A percentile compares a stretch with the other conserved stretches of the same genome.
phyloP scores from a whole-genome alignment of 1,140 invertebrate genomes.

The Anastrepha ludens region DNA sequence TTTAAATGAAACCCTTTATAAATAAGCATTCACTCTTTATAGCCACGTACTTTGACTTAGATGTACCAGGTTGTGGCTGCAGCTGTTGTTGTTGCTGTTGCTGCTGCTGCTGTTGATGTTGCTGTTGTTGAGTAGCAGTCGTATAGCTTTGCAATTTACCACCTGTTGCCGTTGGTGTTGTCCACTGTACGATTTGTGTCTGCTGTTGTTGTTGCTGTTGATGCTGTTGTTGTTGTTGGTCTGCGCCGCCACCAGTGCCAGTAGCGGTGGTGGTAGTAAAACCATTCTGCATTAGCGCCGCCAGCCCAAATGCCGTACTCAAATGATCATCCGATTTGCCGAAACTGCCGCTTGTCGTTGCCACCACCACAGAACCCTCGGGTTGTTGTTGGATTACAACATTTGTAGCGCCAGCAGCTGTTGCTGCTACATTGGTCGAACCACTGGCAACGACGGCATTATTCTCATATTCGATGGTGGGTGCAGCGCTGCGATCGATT shows the following conservation, averaged over 20 bases:
- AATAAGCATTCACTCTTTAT: background rate
- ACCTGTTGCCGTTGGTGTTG: slow-evolving; percentile 62
- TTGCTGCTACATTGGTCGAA: slow-evolving; percentile 48
- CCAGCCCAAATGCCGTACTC: slow-evolving; percentile 81
- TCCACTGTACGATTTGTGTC: slow-evolving; percentile 60
- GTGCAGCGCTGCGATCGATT: slow-evolving; percentile 71
- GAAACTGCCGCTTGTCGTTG: slow-evolving; percentile 71
- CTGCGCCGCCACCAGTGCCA: slow-evolving; percentile 76
- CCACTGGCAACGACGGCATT: slow-evolving; percentile 59
- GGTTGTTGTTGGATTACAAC: slow-evolving; percentile 60
- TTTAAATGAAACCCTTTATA: background rate
- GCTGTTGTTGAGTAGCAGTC: slow-evolving; percentile 59
- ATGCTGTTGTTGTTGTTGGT: slow-evolving; percentile 64
- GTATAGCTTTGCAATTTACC: slow-evolving; percentile 59
- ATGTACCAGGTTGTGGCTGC: slow-evolving; percentile 59
- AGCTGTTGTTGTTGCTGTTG: slow-evolving; percentile 63
- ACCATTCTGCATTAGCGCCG: slow-evolving; percentile 83
- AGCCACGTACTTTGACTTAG: slow-evolving; percentile 58
- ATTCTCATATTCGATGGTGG: slow-evolving; percentile 72
- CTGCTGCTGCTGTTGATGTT: slow-evolving; percentile 65
- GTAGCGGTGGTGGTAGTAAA: slow-evolving; percentile 77
- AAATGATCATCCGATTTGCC: slow-evolving; percentile 80
- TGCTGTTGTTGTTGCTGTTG: slow-evolving; percentile 67
- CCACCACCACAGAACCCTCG: slow-evolving; percentile 69
- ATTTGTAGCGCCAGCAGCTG: slow-evolving; percentile 51